Conservation (phyloP, 2,888 invertebrate species). For the Apantesis nais region DNA sequence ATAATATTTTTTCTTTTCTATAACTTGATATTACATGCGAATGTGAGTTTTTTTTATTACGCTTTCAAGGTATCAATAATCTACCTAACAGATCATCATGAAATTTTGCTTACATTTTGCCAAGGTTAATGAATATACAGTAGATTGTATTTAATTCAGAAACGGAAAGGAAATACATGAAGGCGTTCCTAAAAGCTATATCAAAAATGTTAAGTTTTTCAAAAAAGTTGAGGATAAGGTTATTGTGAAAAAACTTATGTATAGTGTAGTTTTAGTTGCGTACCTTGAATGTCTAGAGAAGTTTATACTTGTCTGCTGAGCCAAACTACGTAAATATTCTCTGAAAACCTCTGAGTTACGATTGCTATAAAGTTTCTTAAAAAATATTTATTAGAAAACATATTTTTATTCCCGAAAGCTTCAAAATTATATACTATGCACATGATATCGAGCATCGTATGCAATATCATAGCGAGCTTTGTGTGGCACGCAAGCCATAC, state of each 20-base stretch:
- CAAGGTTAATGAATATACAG: not conserved
- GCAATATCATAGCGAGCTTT: too few species aligned
- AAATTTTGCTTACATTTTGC: not conserved
- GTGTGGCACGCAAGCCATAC: too few species aligned
- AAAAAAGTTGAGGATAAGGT: not conserved
- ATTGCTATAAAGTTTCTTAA: too few species aligned
- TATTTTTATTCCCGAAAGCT: too few species aligned
- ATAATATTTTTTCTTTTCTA: constrained; percentile 1
- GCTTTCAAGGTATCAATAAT: not conserved
- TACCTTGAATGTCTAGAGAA: not conserved
- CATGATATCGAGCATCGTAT: too few species aligned
- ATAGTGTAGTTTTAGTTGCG: too few species aligned
- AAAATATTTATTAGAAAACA: too few species aligned
- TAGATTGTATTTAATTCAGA: not conserved
- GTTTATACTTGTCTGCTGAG: too few species aligned
- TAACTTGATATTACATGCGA: not conserved
- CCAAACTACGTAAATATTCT: too few species aligned
- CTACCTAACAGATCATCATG: not conserved
- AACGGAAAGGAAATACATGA: not conserved
- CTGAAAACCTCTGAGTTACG: too few species aligned
- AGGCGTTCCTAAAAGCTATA: not conserved
- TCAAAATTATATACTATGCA: too few species aligned
- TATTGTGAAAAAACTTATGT: not conserved
- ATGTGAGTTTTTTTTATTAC: not conserved
- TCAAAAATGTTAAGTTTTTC: too few species aligned